Percentiles rank a stretch among this genome's conserved stretches.
phyloP scores from a whole-genome alignment of 2,113 vertebrate genomes.

The Tupaia chinensis region DNA sequence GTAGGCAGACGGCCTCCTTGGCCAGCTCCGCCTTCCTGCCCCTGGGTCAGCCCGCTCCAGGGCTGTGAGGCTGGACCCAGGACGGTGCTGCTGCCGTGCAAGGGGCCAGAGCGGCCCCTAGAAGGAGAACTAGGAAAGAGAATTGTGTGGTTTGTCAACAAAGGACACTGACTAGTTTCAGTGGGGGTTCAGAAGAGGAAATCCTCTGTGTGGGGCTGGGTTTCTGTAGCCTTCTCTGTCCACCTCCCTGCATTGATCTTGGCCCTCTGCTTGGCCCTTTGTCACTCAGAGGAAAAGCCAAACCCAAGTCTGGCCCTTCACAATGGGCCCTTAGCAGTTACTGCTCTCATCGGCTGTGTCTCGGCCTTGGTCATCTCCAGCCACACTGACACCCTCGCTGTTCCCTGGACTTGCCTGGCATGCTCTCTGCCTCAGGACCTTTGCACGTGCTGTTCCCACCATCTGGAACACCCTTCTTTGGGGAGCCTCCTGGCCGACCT shows the following conservation, averaged over 20 bases:
- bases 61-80: neutral
- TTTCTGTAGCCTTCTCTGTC: neutral
- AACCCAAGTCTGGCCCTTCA: neutral
- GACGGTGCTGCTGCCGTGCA: neutral
- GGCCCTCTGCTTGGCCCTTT: accelerated
- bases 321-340: neutral
- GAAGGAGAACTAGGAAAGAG: neutral
- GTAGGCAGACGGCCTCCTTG: no score
- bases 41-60: neutral
- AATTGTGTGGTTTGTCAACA: neutral
- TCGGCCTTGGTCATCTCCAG: neutral
- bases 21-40: neutral
- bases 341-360: no score
- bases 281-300: neutral
- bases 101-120: accelerated
- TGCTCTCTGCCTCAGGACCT: neutral
- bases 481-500: neutral
- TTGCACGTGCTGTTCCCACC: neutral
- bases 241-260: neutral
- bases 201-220: neutral
- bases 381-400: accelerated
- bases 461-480: neutral
- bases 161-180: neutral
- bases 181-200: neutral
- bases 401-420: neutral